phyloP scores from a whole-genome alignment of 2,797 vertebrate genomes.

The Acanthurus lineatus region DNA sequence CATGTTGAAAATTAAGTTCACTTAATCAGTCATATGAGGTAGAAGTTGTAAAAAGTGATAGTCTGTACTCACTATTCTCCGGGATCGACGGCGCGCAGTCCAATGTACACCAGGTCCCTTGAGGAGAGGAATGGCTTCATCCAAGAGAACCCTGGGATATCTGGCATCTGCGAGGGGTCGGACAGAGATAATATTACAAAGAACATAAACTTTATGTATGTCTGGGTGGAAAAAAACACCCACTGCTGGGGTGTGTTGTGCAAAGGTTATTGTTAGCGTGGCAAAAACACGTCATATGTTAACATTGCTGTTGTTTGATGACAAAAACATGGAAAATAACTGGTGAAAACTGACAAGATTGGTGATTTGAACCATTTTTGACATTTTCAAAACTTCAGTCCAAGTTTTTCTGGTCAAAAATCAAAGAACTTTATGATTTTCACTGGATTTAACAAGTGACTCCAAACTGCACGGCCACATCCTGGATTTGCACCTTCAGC shows the following conservation, averaged over 20 bases:
- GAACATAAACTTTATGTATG: neutral
- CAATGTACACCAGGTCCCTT: slow-evolving; percentile 94
- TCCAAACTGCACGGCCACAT: too few species aligned
- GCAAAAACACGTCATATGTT: too few species aligned
- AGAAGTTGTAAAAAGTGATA: neutral
- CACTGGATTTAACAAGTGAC: too few species aligned
- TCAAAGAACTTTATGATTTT: too few species aligned
- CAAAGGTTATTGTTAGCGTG: too few species aligned
- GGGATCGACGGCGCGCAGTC: slow-evolving; percentile 94
- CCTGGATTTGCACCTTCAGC: too few species aligned
- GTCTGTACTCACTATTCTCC: slow-evolving; percentile 92
- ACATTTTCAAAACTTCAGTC: too few species aligned
- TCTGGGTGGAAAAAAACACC: neutral
- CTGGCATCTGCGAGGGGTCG: slow-evolving; percentile 86
- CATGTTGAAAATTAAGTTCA: neutral
- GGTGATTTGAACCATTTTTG: neutral
- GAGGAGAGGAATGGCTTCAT: slow-evolving; percentile 92
- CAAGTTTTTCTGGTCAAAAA: too few species aligned
- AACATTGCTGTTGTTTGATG: too few species aligned
- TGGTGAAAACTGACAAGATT: neutral
- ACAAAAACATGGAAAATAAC: neutral
- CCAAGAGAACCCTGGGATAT: slow-evolving; percentile 97
- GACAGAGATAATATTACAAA: neutral
- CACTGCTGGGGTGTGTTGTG: too few species aligned
- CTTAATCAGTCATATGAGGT: neutral